Base-by-base conservation (phyloP, 2,888 invertebrate species). In the Lydus trimaculatus region DNA sequence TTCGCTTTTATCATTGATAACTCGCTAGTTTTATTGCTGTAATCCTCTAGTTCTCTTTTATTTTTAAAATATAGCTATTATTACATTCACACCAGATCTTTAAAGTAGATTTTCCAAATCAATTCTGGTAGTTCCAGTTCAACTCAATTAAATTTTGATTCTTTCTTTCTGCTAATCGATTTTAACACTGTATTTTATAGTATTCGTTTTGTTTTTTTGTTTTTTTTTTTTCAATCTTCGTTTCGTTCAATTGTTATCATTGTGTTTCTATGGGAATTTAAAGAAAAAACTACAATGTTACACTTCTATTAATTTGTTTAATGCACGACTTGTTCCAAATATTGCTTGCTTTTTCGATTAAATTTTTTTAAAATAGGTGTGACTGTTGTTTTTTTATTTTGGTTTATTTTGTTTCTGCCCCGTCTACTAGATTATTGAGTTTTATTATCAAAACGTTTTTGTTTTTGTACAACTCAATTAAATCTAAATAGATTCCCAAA, bases 381-480 rank as follows among this genome's bases (percentile, higher is more conserved):
- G 48, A 48, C 48, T 20, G 20, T 48, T 31, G 31, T 31, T 31
- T 2, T 36, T 13, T 36, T 36, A 4, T 36, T 15, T 36, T 36
- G 13, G 15, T 31, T 31, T 3, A 36, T 36, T 4, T 36, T 28
- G 2, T 28, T 28, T 28, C n/a, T 11, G 8, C 33, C 2, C 11
- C 33, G 33, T 33, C 33, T 33, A 33, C 33, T 36, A 13, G 5
- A 6, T 36, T 43, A n/a, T 17, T n/a, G 17, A 17, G 39, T 5
- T 43, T 17, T 43, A 48, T 23, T 48, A 48, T 20, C 48, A 20
- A 20, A n/a, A 9, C 9, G 17, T 43, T 48, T 20, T 48, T 20
- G 48, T 43, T 69, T 62, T 62, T 65, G 70, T 73, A 78, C 78
- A 75, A 75, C 76, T 78, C 78, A 79, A 77, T 78, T 75, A 76